Evolutionary conservation across 1,140 invertebrate genomes (phyloP).

Genomic region (Idris sp.): DNA sequence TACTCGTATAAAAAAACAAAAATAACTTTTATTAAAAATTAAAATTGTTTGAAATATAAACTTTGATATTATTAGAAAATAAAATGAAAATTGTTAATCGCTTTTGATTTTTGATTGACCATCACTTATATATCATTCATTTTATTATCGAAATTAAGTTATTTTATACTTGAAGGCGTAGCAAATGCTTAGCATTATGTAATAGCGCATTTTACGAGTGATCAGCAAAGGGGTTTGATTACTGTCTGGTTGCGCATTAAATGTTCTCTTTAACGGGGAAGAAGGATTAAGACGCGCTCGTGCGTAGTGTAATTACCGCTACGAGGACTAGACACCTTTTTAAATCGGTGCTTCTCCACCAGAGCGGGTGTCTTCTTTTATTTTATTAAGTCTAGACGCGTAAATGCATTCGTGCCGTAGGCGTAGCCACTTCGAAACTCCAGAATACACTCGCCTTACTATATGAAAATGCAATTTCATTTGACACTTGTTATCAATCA

Average conservation of each 20-base stretch:
- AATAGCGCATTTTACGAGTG: conserved; percentile 25
- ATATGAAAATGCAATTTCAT: conserved; percentile 55
- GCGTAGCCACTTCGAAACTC: conserved; percentile 69
- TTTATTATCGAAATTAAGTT: too few relatives aligned
- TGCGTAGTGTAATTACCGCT: conserved; percentile 69
- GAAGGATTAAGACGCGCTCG: conserved; percentile 46
- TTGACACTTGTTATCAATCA: conserved; percentile 46
- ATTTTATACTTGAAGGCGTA: too few relatives aligned
- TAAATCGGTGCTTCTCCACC: conserved; percentile 68
- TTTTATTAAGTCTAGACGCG: conserved; percentile 78
- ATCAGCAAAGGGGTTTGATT: conserved; percentile 44
- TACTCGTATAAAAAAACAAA: too few relatives aligned
- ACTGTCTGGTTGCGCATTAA: conserved; percentile 52
- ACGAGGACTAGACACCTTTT: conserved; percentile 69
- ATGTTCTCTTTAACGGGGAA: conserved; percentile 51
- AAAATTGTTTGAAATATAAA: too few relatives aligned
- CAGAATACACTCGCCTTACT: conserved; percentile 51
- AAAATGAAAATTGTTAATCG: too few relatives aligned
- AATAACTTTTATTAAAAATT: too few relatives aligned
- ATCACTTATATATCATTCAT: too few relatives aligned
- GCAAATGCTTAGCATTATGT: conserved; percentile 48
- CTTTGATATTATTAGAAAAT: too few relatives aligned
- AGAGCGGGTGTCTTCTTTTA: conserved; percentile 74
- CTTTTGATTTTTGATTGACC: too few relatives aligned
- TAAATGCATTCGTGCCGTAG: conserved; percentile 77